Evolutionary conservation across 2,888 invertebrate genomes (phyloP).

Genomic region (Shargacucullia verbasci): DNA sequence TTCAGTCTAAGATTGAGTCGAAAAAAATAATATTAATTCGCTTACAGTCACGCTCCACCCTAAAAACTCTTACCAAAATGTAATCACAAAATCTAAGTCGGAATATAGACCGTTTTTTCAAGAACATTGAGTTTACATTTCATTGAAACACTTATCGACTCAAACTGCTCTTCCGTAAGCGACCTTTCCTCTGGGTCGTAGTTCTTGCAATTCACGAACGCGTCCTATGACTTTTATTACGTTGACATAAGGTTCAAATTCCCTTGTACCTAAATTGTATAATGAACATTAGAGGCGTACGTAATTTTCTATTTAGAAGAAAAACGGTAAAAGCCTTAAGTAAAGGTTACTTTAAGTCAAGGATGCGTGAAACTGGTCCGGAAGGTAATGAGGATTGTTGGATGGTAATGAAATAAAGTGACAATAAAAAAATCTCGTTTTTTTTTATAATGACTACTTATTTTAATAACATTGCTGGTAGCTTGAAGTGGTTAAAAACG

Average conservation of each 20-base stretch:
- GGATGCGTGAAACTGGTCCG: slow-evolving; percentile 39
- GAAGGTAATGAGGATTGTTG: background rate
- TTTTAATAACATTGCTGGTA: too few relatives aligned
- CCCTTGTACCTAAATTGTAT: slow-evolving; percentile 7
- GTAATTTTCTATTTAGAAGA: slow-evolving; percentile 51
- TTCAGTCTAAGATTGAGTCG: too few relatives aligned
- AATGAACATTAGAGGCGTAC: slow-evolving; percentile 42
- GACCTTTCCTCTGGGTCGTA: slow-evolving; percentile 45
- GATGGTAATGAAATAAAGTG: background rate
- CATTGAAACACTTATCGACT: slow-evolving; percentile 46
- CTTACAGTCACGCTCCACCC: slow-evolving; percentile 32
- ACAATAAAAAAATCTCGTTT: background rate
- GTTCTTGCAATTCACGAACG: too few relatives aligned
- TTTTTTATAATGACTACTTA: too few relatives aligned
- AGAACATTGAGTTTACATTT: slow-evolving; percentile 51
- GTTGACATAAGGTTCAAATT: too few relatives aligned
- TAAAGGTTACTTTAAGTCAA: slow-evolving; percentile 24
- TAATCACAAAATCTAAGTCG: slow-evolving; percentile 48
- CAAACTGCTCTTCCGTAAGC: slow-evolving; percentile 36
- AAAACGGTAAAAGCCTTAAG: slow-evolving; percentile 33
- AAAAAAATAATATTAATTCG: background rate
- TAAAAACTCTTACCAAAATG: slow-evolving; percentile 42
- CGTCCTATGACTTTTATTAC: too few relatives aligned
- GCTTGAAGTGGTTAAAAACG: too few relatives aligned
- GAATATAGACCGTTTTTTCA: slow-evolving; percentile 44